These are phyloP conservation scores for Dynastes maya DNA, from an alignment of 2,888 invertebrate genomes.

Conservation along the genomic window DNA sequence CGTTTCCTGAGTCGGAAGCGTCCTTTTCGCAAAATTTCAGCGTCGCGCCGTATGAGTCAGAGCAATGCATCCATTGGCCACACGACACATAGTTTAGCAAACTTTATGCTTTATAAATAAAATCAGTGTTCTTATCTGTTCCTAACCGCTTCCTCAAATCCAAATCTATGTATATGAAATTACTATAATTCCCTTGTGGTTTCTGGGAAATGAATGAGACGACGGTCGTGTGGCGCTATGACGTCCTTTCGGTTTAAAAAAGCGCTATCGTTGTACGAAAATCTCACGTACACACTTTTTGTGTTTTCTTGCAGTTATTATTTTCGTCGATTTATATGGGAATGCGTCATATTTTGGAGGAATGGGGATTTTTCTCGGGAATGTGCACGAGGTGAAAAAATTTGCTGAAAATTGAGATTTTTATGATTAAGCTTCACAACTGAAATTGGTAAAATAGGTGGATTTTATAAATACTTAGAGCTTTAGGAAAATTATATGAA, in stretches of 20 bases:
- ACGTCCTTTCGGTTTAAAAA: constrained; percentile 17
- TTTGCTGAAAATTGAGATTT: neutral
- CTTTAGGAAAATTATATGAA: too few relatives aligned
- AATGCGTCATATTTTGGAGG: too few relatives aligned
- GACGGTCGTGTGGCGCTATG: constrained; percentile 27
- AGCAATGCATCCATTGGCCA: neutral
- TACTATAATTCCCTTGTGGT: constrained; percentile 1
- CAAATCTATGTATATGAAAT: neutral
- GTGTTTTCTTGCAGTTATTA: neutral
- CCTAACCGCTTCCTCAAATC: constrained; percentile 29
- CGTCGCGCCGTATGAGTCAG: constrained; percentile 11
- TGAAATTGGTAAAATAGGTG: too few relatives aligned
- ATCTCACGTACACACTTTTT: constrained; percentile 33
- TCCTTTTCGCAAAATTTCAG: neutral
- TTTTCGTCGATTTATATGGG: neutral
- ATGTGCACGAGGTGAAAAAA: neutral
- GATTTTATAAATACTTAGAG: too few relatives aligned
- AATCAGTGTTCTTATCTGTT: constrained; percentile 20
- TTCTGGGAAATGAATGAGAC: constrained; percentile 14
- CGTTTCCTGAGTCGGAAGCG: constrained; percentile 4
- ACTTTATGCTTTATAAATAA: too few relatives aligned
- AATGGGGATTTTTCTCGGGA: too few relatives aligned
- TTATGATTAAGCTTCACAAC: neutral
- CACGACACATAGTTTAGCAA: neutral
- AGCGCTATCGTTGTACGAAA: neutral